Conservation (phyloP, 2,888 invertebrate species). For the Galerucella nymphaeae region DNA sequence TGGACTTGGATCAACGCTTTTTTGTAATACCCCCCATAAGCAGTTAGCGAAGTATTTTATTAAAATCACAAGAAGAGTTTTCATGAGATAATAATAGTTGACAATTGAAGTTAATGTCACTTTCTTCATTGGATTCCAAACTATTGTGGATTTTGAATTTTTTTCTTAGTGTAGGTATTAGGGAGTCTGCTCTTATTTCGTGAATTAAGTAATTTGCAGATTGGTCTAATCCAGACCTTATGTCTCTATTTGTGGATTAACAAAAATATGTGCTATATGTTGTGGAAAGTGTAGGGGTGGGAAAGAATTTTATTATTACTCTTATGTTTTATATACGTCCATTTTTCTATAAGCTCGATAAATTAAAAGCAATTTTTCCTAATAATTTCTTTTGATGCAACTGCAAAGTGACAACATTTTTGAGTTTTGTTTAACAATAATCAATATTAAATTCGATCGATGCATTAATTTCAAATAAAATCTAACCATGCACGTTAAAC, state of each 20-base stretch:
- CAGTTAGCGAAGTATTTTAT: no score
- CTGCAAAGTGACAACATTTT: no score
- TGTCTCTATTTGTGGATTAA: slow-evolving; percentile 43
- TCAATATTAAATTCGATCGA: not conserved
- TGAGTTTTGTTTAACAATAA: not conserved
- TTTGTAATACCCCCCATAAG: no score
- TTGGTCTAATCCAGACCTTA: slow-evolving; percentile 33
- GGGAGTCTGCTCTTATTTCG: not conserved
- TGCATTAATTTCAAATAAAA: not conserved
- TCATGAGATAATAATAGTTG: no score
- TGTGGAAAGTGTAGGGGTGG: slow-evolving; percentile 26
- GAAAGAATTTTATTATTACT: slow-evolving; percentile 9
- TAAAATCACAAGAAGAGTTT: no score
- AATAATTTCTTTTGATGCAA: no score
- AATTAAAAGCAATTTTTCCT: no score
- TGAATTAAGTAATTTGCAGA: slow-evolving; percentile 26
- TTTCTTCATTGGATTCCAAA: not conserved
- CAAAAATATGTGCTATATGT: slow-evolving; percentile 37
- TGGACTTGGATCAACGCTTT: no score
- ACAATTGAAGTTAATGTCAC: no score
- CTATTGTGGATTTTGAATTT: not conserved
- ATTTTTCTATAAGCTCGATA: not conserved
- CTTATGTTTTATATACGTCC: not conserved
- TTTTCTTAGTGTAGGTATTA: slow-evolving; percentile 5
- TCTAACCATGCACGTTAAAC: slow-evolving; percentile 3